Evolutionary conservation across 2,888 invertebrate species (phyloP).

Genomic region (Sarcophaga variegata): DNA sequence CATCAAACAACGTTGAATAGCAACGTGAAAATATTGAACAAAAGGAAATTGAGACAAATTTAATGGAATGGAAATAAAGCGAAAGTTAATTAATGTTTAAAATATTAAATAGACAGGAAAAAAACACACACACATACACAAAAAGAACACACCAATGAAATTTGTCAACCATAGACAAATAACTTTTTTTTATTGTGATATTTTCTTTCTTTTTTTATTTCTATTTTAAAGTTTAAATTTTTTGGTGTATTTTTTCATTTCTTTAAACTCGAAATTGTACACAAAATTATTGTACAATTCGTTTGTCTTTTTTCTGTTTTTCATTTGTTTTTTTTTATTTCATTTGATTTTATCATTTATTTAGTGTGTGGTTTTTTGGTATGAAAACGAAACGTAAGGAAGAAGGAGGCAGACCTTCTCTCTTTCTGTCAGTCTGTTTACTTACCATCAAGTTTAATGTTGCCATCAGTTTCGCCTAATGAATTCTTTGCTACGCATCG

Average conservation of each 20-base stretch:
- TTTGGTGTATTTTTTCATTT: no score
- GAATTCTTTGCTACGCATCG: constrained; percentile 96
- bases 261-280: no score
- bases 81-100: constrained; percentile 65
- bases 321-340: neutral
- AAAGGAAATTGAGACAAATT: constrained; percentile 56
- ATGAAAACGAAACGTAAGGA: neutral
- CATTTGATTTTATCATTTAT: neutral
- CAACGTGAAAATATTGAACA: constrained; percentile 2
- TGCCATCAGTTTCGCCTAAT: constrained; percentile 93
- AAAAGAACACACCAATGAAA: constrained; percentile 18
- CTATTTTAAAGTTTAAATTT: neutral
- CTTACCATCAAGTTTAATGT: constrained; percentile 94
- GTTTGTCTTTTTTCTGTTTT: neutral
- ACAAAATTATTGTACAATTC: no score
- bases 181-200: neutral
- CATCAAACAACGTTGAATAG: neutral
- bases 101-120: constrained; percentile 36
- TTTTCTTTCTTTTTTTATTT: neutral
- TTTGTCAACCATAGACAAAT: constrained; percentile 38
- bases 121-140: neutral
- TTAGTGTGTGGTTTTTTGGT: constrained; percentile 24
- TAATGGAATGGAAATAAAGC: constrained; percentile 62
- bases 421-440: constrained; percentile 56
- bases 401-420: neutral